Conservation (phyloP, 2,113 vertebrate species). For the Cyprinodon tularosa region DNA sequence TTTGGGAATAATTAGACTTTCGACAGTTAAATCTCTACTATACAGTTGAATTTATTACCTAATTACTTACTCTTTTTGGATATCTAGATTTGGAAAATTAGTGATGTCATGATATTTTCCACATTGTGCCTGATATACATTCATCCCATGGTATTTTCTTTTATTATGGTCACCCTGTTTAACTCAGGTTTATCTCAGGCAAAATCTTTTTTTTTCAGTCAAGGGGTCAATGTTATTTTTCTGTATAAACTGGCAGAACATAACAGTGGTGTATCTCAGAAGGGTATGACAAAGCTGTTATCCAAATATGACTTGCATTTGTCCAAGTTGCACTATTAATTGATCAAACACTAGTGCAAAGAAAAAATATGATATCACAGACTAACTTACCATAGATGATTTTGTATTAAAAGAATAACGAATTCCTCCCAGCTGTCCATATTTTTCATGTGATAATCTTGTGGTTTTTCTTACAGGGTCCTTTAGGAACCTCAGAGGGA, state of each 20-base stretch:
- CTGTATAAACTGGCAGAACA: slow-evolving; percentile 61
- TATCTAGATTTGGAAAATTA: slow-evolving; percentile 52
- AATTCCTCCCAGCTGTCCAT: background rate
- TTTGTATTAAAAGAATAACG: background rate
- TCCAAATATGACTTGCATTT: slow-evolving; percentile 36
- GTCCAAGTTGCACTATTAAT: slow-evolving; percentile 24
- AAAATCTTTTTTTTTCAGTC: slow-evolving; percentile 63
- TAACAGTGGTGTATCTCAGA: slow-evolving; percentile 35
- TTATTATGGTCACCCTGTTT: slow-evolving; percentile 71
- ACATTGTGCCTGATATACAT: slow-evolving; percentile 61
- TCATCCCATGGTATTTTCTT: slow-evolving; percentile 70
- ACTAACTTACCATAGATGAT: slow-evolving; percentile 8
- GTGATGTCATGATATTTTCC: slow-evolving; percentile 67
- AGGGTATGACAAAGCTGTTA: slow-evolving; percentile 30
- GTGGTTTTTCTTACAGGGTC: slow-evolving; percentile 40
- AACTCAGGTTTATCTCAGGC: slow-evolving; percentile 62
- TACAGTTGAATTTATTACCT: slow-evolving; percentile 28
- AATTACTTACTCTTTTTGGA: slow-evolving; percentile 50
- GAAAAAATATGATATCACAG: slow-evolving; percentile 6
- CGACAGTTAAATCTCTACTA: slow-evolving; percentile 45
- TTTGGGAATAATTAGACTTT: slow-evolving; percentile 43
- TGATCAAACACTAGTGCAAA: slow-evolving; percentile 22
- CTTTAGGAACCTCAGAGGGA: slow-evolving; percentile 22
- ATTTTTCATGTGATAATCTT: slow-evolving; percentile 9
- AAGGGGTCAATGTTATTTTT: slow-evolving; percentile 51